These are phyloP conservation scores for Drosophila tanythrix DNA, from an alignment of 2,888 invertebrate genomes.

Conservation along the genomic window DNA sequence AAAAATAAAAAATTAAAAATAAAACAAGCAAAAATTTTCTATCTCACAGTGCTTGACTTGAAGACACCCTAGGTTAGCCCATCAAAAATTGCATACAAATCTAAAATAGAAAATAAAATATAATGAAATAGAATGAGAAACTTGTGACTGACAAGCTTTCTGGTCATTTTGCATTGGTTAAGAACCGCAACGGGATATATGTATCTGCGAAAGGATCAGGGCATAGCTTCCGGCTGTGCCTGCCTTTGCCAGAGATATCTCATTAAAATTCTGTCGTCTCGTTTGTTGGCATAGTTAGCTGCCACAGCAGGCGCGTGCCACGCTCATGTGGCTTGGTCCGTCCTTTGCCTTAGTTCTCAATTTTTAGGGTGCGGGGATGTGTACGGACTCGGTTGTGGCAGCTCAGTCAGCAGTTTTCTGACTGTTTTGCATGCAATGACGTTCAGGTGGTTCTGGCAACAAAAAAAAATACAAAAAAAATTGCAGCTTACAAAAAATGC, in stretches of 20 bases:
- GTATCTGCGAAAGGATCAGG: conserved; percentile 46
- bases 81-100: neutral
- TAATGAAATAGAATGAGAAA: neutral
- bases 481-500: conserved; percentile 57
- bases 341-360: conserved; percentile 7
- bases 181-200: conserved; percentile 7
- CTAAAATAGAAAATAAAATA: neutral
- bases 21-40: neutral
- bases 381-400: conserved; percentile 13
- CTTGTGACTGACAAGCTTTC: neutral
- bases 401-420: conserved; percentile 66
- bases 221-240: conserved; percentile 26
- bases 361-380: conserved; percentile 4
- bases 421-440: conserved; percentile 30
- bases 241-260: conserved; percentile 60
- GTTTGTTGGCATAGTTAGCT: conserved; percentile 45
- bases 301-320: conserved; percentile 39
- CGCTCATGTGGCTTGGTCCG: conserved; percentile 30
- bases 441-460: conserved; percentile 48
- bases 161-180: conserved; percentile 8
- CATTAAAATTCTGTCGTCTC: conserved; percentile 72
- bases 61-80: conserved; percentile 1
- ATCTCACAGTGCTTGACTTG: neutral
- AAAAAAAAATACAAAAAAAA: conserved; percentile 11
- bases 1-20: neutral